Evolutionary conservation across 1,140 invertebrate genomes (phyloP), one percentile per base, ranked within the genome.

Genomic region (Panonychus citri): DNA sequence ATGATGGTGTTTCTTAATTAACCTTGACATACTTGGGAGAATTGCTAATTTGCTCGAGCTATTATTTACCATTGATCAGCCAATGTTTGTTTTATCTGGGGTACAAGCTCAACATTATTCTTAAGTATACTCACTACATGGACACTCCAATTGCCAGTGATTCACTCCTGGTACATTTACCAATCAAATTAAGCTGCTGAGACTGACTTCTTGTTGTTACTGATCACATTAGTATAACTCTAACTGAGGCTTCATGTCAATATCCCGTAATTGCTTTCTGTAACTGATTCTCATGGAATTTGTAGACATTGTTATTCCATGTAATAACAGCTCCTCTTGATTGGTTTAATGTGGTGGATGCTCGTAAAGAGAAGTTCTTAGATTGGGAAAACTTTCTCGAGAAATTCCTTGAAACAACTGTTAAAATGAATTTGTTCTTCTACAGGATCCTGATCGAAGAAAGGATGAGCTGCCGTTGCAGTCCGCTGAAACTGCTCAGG

Each of bases 261-360:
- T 75, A 95, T 98, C 94, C 95, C 13, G 91, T 99, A 12, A 98
- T 99, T 77, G 91, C 90, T 57, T 85, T 99, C 65, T 88, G 84
- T 72, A 97, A 96, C 91, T 48, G 94, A 96, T 65, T 80, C 85
- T 8, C 93, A 70, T 98, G 40, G 76, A 84, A 64, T 94, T 88
- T 71, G 90, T 99, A 59, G 95, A 99, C 67, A 94, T 99, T 76
- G 87, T 87, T 12, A 97, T 99, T 68, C 95, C 95, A 55, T 96
- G 93, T 76, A 99, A 99, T 73, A 99, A 89, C 71, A 97, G 97
- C 72, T 80, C n/a, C 83, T 96, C 66, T 94, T 89, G 17, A 90
- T 98, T 71, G 95, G 95, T 74, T 74, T 99, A 57, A 93, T 99
- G 86, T 98, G 91, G 90, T 99, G 93, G 93, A 71, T 99, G 61